Conservation (phyloP, 2,888 invertebrate species). For the Drosophila fulvimacula region DNA sequence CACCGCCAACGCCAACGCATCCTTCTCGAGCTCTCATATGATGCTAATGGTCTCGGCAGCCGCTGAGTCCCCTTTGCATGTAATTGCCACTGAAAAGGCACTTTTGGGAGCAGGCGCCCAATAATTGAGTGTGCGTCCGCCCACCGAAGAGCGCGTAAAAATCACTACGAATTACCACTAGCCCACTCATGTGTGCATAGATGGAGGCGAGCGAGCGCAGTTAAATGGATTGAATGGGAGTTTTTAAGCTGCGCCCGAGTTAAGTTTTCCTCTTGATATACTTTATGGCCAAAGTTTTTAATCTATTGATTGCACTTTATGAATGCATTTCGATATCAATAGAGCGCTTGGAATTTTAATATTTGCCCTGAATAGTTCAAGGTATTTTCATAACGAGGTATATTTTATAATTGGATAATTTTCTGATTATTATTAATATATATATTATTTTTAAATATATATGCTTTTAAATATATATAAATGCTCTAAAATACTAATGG, state of each 20-base stretch:
- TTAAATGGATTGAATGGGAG: not conserved
- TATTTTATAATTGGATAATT: not conserved
- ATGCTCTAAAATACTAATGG: no score
- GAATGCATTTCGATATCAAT: not conserved
- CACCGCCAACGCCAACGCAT: slow-evolving; percentile 25
- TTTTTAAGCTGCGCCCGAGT: not conserved
- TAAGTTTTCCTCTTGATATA: slow-evolving; percentile 39
- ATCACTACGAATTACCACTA: slow-evolving; percentile 4
- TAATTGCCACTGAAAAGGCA: slow-evolving; percentile 29
- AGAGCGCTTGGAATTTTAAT: not conserved
- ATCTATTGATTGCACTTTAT: slow-evolving; percentile 7
- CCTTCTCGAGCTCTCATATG: slow-evolving; percentile 33
- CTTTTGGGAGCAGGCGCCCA: slow-evolving; percentile 4
- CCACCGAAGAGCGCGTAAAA: slow-evolving; percentile 6
- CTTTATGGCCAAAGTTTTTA: slow-evolving; percentile 41
- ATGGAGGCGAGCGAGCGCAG: not conserved
- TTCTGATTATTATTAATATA: no score
- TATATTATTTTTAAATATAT: no score
- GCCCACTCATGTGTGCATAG: slow-evolving; percentile 5
- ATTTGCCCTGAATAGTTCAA: no score
- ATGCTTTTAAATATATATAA: no score
- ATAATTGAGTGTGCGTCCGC: slow-evolving; percentile 34
- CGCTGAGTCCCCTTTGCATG: slow-evolving; percentile 8
- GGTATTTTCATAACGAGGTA: no score
- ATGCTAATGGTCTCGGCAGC: slow-evolving; percentile 35